These are phyloP conservation scores for Amphiduros pacificus DNA, from an alignment of 2,888 invertebrate genomes.

Conservation along the genomic window DNA sequence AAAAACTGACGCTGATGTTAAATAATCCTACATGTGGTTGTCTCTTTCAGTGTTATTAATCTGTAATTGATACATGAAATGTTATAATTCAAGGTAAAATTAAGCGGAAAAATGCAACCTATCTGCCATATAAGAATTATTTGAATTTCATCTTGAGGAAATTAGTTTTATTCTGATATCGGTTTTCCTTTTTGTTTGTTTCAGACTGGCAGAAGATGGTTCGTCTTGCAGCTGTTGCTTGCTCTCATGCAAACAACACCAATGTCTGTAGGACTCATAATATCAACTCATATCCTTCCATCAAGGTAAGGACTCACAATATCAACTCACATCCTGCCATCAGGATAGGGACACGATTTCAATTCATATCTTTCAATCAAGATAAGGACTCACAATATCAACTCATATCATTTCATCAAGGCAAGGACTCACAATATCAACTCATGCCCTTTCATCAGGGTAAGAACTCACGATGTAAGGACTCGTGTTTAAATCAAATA, in stretches of 20 bases:
- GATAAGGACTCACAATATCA: neutral
- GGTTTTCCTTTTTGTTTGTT: neutral
- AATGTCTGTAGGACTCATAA: neutral
- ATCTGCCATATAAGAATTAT: too few relatives aligned
- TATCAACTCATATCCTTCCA: neutral
- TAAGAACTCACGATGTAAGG: too few relatives aligned
- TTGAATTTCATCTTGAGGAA: too few relatives aligned
- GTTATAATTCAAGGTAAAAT: too few relatives aligned
- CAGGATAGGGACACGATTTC: too few relatives aligned
- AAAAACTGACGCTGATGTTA: too few relatives aligned
- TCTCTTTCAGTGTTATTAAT: too few relatives aligned
- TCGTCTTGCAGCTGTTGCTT: neutral
- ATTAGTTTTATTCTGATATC: neutral
- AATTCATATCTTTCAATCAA: too few relatives aligned
- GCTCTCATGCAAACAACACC: neutral
- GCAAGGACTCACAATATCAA: neutral
- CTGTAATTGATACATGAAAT: too few relatives aligned
- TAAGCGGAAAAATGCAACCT: too few relatives aligned
- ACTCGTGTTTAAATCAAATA: too few relatives aligned
- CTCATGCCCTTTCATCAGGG: neutral
- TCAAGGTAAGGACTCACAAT: neutral
- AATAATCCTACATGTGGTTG: too few relatives aligned
- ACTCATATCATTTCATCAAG: neutral
- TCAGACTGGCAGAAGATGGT: neutral
- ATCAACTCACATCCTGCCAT: neutral